Evolutionary conservation across 64 coral and sea anemone species (phyloP), one percentile per base, ranked within the genome.

Genomic region (Porites australiensis): DNA sequence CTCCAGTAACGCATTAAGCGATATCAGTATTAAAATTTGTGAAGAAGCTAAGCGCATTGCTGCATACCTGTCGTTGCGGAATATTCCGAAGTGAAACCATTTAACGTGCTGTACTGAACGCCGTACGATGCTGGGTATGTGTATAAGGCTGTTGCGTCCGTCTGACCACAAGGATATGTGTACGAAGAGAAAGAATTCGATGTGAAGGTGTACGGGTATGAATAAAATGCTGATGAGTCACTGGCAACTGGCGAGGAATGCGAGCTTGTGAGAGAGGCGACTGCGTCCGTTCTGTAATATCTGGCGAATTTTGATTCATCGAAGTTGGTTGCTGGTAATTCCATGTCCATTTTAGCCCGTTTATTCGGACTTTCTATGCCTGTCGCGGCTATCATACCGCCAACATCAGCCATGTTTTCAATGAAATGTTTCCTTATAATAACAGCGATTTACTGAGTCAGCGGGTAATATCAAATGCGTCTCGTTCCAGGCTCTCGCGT

Each of bases 261-360:
- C 75, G 93, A 93, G 82, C 75, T 94, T 91, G 79, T 90, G 72
- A 88, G 89, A 64, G 95, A 88, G 91, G 86, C 82, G 55, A 87
- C 92, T 82, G 95, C 88, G 83, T 94, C 95, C 72, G 95, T 98
- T 89, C 95, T 98, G 90, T 98, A 98, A 90, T 98, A 98, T 89
- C 95, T 92, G 86, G 95, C 95, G 90, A 97, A 97, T 89, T 97
- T 97, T 58, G 95, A 97, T 91, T 97, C 95, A 90, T 97, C 95
- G 82, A 97, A 97, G 94, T 97, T 97, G 47, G 95, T 97, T 79
- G 92, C 73, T 94, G 88, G 89, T n/a, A 90, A 88, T 90, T 92
- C 92, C 66, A 92, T 97, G 91, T 97, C 95, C 68, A 97, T 97
- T 97, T 97, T 97, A 53, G 95, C 95, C 95, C 95, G 93, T 90